Percentiles rank a stretch among this genome's conserved stretches.
Conservation (phyloP, 2,797 vertebrate genomes). For the Enteromius argenteus region DNA sequence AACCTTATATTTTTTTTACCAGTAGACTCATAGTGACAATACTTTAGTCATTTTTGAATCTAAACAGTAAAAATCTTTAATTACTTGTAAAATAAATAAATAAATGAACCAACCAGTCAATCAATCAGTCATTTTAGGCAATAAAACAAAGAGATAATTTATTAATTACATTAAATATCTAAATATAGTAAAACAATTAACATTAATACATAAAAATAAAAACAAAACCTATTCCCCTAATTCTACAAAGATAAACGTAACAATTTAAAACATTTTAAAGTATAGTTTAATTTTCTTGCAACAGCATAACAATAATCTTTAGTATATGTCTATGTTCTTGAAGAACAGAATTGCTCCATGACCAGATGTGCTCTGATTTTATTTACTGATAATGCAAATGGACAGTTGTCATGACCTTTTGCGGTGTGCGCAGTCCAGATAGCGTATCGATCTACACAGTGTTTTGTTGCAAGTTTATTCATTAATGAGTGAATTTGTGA, state of each 20-base stretch:
- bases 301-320: background rate
- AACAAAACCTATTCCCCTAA: background rate
- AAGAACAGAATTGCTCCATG: background rate
- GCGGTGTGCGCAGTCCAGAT: constrained; percentile 3
- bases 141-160: background rate
- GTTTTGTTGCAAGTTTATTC: constrained; percentile 22
- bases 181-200: background rate
- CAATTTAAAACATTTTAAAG: background rate
- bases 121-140: background rate
- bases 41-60: background rate
- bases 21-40: background rate
- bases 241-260: background rate
- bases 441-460: background rate
- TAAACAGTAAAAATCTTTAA: background rate
- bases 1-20: too few species aligned
- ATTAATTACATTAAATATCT: background rate
- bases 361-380: constrained; percentile 12
- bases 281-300: background rate
- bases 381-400: constrained; percentile 28
- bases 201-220: background rate
- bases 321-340: background rate
- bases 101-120: too few species aligned
- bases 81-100: background rate
- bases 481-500: background rate
- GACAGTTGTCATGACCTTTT: constrained; percentile 31